Percentiles rank a stretch among this genome's conserved stretches.
Conservation (phyloP, 1,140 invertebrate species). For the Drosophila murphyi region DNA sequence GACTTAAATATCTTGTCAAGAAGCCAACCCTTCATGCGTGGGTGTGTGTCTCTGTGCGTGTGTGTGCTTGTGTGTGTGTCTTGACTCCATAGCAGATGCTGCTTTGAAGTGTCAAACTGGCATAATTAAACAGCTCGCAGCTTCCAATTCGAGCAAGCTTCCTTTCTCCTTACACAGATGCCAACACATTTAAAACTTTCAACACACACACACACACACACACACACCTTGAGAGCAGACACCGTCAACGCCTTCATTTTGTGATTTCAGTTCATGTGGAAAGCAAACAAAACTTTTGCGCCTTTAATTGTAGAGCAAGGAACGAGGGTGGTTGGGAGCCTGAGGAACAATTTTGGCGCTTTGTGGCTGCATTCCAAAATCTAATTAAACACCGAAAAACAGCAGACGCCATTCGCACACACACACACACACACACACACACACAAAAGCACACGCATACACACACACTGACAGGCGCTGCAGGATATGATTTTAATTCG, state of each 20-base stretch:
- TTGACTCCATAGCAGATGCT: slow-evolving; percentile 42
- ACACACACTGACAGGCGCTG: slow-evolving; percentile 40
- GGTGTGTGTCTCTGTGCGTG: not conserved
- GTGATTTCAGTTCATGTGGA: slow-evolving; percentile 47
- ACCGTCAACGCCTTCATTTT: slow-evolving; percentile 26
- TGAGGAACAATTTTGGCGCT: slow-evolving; percentile 42
- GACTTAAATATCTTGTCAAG: slow-evolving; percentile 4
- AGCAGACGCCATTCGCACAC: slow-evolving; percentile 46
- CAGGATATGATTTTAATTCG: slow-evolving; percentile 84
- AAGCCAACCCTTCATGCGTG: slow-evolving; percentile 25
- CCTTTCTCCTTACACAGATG: slow-evolving; percentile 2
- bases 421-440: slow-evolving; percentile 1
- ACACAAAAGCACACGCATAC: slow-evolving; percentile 2
- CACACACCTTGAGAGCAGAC: slow-evolving; percentile 61
- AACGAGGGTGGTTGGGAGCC: slow-evolving; percentile 6
- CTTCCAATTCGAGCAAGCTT: slow-evolving; percentile 6
- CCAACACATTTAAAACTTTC: slow-evolving; percentile 45
- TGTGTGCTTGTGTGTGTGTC: slow-evolving; percentile 3
- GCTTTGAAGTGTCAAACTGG: slow-evolving; percentile 83
- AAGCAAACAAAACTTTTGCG: slow-evolving; percentile 65
- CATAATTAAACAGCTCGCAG: slow-evolving; percentile 73
- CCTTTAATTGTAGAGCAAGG: slow-evolving; percentile 48
- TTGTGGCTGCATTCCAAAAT: slow-evolving; percentile 71
- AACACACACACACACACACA: slow-evolving; percentile 22
- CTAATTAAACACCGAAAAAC: slow-evolving; percentile 76